Percentiles rank a stretch among this genome's conserved stretches.
phyloP scores from a whole-genome alignment of 1,140 invertebrate genomes.

The Cydia pomonella region DNA sequence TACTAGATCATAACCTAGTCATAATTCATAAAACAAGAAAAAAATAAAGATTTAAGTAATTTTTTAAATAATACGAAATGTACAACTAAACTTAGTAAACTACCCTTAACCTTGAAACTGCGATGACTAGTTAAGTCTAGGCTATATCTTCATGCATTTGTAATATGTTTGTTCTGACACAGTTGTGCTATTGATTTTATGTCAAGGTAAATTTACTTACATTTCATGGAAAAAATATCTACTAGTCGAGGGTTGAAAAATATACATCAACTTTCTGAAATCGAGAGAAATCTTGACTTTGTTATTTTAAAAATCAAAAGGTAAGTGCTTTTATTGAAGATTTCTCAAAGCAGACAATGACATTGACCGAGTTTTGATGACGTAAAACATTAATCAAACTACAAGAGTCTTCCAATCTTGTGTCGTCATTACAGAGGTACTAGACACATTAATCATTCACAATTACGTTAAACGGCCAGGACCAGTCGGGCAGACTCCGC shows the following conservation, averaged over 20 bases:
- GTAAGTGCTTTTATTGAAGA: neutral
- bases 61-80: neutral
- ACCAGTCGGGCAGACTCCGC: constrained; percentile 70
- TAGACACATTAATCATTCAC: constrained; percentile 78
- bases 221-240: neutral
- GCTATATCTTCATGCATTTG: constrained; percentile 14
- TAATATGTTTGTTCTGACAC: constrained; percentile 20
- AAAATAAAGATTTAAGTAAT: neutral
- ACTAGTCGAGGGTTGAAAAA: neutral
- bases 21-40: too few species aligned
- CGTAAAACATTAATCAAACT: constrained; percentile 66
- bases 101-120: constrained; percentile 5
- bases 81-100: neutral
- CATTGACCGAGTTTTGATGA: constrained; percentile 41
- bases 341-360: neutral
- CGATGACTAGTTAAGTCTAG: constrained; percentile 12
- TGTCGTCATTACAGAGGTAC: constrained; percentile 67
- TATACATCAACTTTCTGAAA: neutral
- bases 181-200: constrained; percentile 17
- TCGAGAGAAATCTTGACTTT: too few species aligned
- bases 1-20: too few species aligned
- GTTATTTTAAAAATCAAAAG: neutral
- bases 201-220: neutral
- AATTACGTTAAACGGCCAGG: constrained; percentile 78
- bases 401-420: constrained; percentile 64